These are phyloP conservation scores for Heliconius sara DNA, from an alignment of 2,888 invertebrate species.

Conservation along the genomic window DNA sequence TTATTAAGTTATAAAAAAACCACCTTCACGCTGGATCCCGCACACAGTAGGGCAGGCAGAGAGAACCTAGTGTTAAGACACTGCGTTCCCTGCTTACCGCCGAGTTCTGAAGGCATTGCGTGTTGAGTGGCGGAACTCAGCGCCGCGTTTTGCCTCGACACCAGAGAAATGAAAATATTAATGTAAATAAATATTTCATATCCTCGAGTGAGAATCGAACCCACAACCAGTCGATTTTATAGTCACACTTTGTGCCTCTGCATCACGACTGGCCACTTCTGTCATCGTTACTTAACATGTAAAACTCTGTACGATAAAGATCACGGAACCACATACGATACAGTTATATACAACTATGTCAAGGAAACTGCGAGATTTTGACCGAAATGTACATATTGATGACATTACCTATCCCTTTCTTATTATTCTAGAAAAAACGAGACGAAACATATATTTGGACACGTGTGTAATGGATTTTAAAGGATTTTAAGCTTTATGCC, in stretches of 20 bases:
- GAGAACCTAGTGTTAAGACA: too few species aligned
- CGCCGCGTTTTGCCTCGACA: too few species aligned
- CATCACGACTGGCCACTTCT: not conserved
- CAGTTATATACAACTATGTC: slow-evolving; percentile 44
- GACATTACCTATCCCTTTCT: slow-evolving; percentile 20
- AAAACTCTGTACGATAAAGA: slow-evolving; percentile 4
- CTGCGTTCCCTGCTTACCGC: too few species aligned
- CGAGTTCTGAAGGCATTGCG: too few species aligned
- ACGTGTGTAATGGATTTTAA: not conserved
- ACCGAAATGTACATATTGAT: slow-evolving; percentile 23
- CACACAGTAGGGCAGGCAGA: too few species aligned
- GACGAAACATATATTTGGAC: slow-evolving; percentile 5
- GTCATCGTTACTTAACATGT: slow-evolving; percentile 10
- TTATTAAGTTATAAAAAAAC: not conserved
- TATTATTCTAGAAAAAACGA: not conserved
- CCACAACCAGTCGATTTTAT: too few species aligned
- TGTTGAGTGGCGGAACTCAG: too few species aligned
- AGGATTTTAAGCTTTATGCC: not conserved
- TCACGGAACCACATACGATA: slow-evolving; percentile 41
- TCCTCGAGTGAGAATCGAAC: too few species aligned
- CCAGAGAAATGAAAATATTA: too few species aligned
- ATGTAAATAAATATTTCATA: too few species aligned
- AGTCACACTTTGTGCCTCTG: too few species aligned
- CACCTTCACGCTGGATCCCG: too few species aligned
- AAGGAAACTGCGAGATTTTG: slow-evolving; percentile 32